Percentiles rank a stretch among this genome's conserved stretches.
phyloP scores from a whole-genome alignment of 1,140 invertebrate genomes.

The Scaptomyza montana region DNA sequence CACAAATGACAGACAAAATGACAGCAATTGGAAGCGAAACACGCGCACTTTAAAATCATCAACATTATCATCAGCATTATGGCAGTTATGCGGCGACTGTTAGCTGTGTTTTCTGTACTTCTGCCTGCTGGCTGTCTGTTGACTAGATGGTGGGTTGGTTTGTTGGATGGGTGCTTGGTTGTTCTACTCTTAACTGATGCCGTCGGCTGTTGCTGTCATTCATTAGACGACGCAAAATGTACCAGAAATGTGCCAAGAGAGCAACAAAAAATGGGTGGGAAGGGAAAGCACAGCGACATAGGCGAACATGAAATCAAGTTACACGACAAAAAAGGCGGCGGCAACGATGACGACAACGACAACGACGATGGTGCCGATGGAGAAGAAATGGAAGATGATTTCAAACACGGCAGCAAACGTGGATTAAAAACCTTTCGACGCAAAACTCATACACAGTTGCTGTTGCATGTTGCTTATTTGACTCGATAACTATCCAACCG shows the following conservation, averaged over 20 bases:
- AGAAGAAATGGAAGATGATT: neutral
- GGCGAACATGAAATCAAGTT: slow-evolving; percentile 76
- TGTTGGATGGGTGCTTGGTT: slow-evolving; percentile 1
- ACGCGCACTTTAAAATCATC: slow-evolving; percentile 79
- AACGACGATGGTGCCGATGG: neutral
- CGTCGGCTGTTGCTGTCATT: slow-evolving; percentile 69
- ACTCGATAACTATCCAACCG: slow-evolving; percentile 45
- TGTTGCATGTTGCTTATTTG: slow-evolving; percentile 49
- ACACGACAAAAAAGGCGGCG: slow-evolving; percentile 56
- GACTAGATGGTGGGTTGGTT: slow-evolving; percentile 5
- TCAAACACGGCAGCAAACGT: slow-evolving; percentile 46
- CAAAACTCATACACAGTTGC: slow-evolving; percentile 39
- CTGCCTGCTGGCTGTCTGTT: neutral
- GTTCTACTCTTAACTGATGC: slow-evolving; percentile 30
- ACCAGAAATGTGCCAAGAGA: slow-evolving; percentile 64
- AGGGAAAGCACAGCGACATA: slow-evolving; percentile 32
- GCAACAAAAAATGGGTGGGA: slow-evolving; percentile 5
- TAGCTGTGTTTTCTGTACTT: neutral
- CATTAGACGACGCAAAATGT: slow-evolving; percentile 69
- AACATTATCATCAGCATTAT: slow-evolving; percentile 81
- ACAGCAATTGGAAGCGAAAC: slow-evolving; percentile 74
- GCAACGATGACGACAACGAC: slow-evolving; percentile 9
- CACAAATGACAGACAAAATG: slow-evolving; percentile 71
- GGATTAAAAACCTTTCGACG: slow-evolving; percentile 53
- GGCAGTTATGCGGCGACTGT: slow-evolving; percentile 67